Evolutionary conservation across 2,888 invertebrate species (phyloP), one percentile per base, ranked within the genome.

Genomic region (Temnothorax unifasciatus): DNA sequence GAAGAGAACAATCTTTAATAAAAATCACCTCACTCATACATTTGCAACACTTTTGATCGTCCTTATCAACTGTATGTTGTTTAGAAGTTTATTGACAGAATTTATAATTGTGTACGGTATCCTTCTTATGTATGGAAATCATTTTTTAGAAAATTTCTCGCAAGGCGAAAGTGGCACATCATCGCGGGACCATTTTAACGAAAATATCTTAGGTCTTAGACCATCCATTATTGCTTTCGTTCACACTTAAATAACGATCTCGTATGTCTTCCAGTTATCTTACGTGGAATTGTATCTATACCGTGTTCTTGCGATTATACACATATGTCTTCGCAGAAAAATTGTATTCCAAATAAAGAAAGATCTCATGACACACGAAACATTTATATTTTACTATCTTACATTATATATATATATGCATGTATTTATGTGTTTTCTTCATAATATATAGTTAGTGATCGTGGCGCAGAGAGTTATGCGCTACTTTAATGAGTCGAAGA

Each of bases 211-310:
- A 57, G n/a, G 57, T 47, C 34, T n/a, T 38, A 57, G n/a, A 68
- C 44, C 59, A 59, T 29, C 29, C 52, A 47, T 69, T 68, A 84
- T 84, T 57, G 64, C 73, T 88, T 89, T 63, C 25, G 84, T 90
- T 85, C 82, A 74, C 52, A 85, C 82, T 86, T 88, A 66, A 82
- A 83, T 91, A 88, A 91, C 82, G 87, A 91, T 91, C 92, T 92
- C 87, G 89, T 92, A 92, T 86, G 92, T 92, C 92, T 92, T 92
- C 92, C 92, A 92, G 79, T 85, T 85, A 87, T 89, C 85, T 86
- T 86, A 87, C 86, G 85, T 74, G 83, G 81, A 82, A 86, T 90
- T 91, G 87, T 89, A 71, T 89, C 86, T 86, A 82, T 84, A 89
- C 87, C 86, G 76, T 91, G 87, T 75, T 86, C 86, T 84, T 90